Base-by-base conservation (phyloP, 2,113 vertebrate genomes). In the Mystacornis crossleyi region DNA sequence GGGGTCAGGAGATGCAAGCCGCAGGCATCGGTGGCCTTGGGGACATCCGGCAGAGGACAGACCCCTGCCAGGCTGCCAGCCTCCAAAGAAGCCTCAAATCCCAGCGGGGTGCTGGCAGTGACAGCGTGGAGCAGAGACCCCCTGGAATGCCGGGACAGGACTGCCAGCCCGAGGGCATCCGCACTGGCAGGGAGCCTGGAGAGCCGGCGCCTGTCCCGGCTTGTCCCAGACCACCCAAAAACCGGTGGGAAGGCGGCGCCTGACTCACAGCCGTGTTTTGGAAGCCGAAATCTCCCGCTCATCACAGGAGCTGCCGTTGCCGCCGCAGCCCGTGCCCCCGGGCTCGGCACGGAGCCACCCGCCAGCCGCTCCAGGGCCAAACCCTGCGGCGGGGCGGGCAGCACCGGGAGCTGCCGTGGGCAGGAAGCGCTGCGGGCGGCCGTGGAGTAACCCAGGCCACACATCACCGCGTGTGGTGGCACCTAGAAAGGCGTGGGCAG, bases 191-290 rank as follows among this genome's bases (percentile, higher is more conserved):
- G 24, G 74, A 88, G 71, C 94, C 90, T 34, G 62, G 36, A 60
- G 92, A 93, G 77, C 69, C 38, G 12, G 48, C 18, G 93, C 93
- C 77, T 83, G 95, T 89, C 89, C 91, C 34, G 5, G 80, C 96
- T 70, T 57, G 91, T 92, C 95, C 95, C 95, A 83, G 95, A 95
- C 93, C 95, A 95, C 95, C 95, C 95, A 92, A 90, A 94, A 72
- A 36, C 72, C 33, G 15, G 45, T 16, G 77, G 67, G 91, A 86
- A 92, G 89, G 86, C 86, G 80, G 71, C 12, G 91, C 86, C 95
- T 91, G 95, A 92, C 89, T 97, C 95, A 89, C 16, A 38, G 86
- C 80, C 21, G 29, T 25, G 83, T 61, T 86, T 80, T 58, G 86
- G 93, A 40, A 91, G 82, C 86, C 0, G 47, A 87, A 67, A 95